Base-by-base conservation (phyloP, 1,140 invertebrate species). In the Carcinoscorpius rotundicauda region DNA sequence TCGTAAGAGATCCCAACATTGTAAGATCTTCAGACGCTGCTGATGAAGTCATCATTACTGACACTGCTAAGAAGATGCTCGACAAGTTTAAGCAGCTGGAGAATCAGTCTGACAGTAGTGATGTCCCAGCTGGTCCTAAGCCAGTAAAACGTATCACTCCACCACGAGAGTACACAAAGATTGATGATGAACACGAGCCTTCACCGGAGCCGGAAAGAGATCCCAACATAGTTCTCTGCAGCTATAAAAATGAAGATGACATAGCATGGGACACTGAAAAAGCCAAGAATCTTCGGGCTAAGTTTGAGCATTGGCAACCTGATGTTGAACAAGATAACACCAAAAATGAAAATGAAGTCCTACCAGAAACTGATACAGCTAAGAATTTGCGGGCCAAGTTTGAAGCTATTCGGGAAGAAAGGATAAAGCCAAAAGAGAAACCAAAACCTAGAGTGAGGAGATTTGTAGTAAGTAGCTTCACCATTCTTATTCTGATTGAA, bases 241-340 rank as follows among this genome's bases (percentile, higher is more conserved):
- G 70, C 60, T 72, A 78, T 50, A 84, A 86, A 65, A 83, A 82
- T 62, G 85, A 85, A 71, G 83, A 85, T 69, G 76, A 72, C 53
- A 68, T 73, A 55, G 63, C 70, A 52, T 68, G 73, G 82, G 89
- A 9, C 87, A 87, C 29, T 82, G 87, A 74, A 57, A 72, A 70
- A 67, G 93, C 94, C 49, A 93, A 88, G 74, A 87, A 88, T 70
- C 79, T 97, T 70, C 83, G 87, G 67, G 89, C 86, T 53, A 92
- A 91, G 76, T 97, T 97, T 79, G 93, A 97, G 77, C 85, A 88
- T 71, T 93, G 93, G 89, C 86, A 90, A 71, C 83, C 83, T 57
- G 83, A 83, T 58, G 71, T 73, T 11, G 87, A 88, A 53, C 66
- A 71, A 52, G 73, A 73, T 59, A 72, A 73, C 52, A 62, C 64